Percentiles rank a stretch among this genome's conserved stretches.
phyloP scores from a whole-genome alignment of 2,888 invertebrate species.

The Tricholauxania praeusta region DNA sequence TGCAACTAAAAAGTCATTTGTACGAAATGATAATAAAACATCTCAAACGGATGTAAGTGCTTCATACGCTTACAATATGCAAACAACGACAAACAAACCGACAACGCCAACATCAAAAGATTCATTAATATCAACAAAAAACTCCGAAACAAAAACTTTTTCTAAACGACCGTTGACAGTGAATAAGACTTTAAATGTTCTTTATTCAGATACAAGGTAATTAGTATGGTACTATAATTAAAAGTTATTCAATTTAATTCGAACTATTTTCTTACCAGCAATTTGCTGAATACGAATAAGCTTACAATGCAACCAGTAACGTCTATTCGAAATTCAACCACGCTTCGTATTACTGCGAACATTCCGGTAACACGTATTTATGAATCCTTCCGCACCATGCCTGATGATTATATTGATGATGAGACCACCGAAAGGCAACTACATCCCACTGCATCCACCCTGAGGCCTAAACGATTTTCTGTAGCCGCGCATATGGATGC shows the following conservation, averaged over 20 bases:
- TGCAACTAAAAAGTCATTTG: background rate
- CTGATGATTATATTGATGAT: slow-evolving; percentile 39
- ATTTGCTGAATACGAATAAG: background rate
- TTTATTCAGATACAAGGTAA: background rate
- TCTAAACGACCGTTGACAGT: background rate
- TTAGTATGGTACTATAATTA: background rate
- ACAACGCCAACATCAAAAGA: slow-evolving; percentile 17
- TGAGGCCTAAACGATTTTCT: slow-evolving; percentile 34
- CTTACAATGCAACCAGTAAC: background rate
- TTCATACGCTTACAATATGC: background rate
- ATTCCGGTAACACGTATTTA: slow-evolving; percentile 62
- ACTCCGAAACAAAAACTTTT: slow-evolving; percentile 4
- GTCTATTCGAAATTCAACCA: slow-evolving; percentile 24
- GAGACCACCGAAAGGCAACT: slow-evolving; percentile 14
- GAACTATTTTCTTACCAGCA: background rate
- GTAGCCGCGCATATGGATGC: slow-evolving; percentile 19
- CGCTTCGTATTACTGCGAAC: slow-evolving; percentile 55
- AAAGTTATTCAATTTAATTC: too few species aligned
- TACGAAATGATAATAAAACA: background rate
- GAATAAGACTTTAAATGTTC: slow-evolving; percentile 25
- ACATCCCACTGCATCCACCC: slow-evolving; percentile 24
- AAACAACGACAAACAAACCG: background rate
- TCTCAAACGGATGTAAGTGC: background rate
- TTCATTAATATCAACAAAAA: background rate
- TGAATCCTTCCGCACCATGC: slow-evolving; percentile 57